Evolutionary conservation across 1,140 invertebrate genomes (phyloP).

Genomic region (Whitmania pigra): DNA sequence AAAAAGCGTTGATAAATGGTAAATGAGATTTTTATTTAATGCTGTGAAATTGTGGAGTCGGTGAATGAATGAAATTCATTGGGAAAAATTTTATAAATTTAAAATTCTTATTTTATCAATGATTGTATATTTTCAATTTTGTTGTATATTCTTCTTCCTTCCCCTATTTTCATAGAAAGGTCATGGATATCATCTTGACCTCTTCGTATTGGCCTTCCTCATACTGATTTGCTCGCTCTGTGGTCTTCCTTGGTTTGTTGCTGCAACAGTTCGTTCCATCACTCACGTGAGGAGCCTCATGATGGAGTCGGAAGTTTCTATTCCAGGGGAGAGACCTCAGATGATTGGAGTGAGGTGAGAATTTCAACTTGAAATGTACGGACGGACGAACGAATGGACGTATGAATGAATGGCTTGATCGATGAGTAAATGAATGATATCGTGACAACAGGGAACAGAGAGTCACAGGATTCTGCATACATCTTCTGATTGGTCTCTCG

Average conservation of each 20-base stretch:
- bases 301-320: constrained; percentile 6
- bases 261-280: constrained; percentile 69
- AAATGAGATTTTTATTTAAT: no score
- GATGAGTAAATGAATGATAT: no score
- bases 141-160: no score
- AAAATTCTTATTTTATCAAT: no score
- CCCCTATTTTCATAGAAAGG: constrained; percentile 62
- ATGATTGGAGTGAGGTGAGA: constrained; percentile 22
- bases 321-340: constrained; percentile 15
- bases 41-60: no score
- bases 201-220: constrained; percentile 76
- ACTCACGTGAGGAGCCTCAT: constrained; percentile 37
- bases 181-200: constrained; percentile 90
- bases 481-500: constrained; percentile 82
- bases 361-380: no score
- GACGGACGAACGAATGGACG: neutral
- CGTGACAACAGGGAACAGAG: constrained; percentile 64
- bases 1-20: no score
- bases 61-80: no score
- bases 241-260: constrained; percentile 87
- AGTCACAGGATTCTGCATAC: constrained; percentile 87
- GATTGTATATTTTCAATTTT: no score
- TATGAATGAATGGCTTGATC: no score
- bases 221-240: constrained; percentile 82
- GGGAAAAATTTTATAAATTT: no score